These are phyloP conservation scores for Drosophila micromelanica DNA, from an alignment of 1,140 invertebrate species.

Conservation along the genomic window DNA sequence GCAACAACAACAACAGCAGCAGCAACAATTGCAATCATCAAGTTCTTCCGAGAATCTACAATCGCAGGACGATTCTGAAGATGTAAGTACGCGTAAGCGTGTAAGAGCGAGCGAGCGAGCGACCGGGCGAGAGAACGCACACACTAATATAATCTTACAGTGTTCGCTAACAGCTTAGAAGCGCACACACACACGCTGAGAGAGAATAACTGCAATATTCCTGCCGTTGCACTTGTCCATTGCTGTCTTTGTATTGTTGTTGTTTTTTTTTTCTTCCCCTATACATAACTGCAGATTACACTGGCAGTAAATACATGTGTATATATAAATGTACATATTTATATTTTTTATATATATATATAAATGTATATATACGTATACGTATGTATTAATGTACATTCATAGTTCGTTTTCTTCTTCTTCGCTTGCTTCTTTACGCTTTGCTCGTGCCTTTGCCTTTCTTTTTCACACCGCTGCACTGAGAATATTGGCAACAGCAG, in stretches of 20 bases:
- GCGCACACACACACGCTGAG: slow-evolving; percentile 4
- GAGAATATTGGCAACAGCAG: slow-evolving; percentile 49
- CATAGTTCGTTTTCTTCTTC: slow-evolving; percentile 49
- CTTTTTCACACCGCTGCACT: slow-evolving; percentile 52
- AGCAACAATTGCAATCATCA: slow-evolving; percentile 81
- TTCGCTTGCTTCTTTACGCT: slow-evolving; percentile 54
- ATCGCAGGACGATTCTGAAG: slow-evolving; percentile 83
- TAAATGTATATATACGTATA: slow-evolving; percentile 4
- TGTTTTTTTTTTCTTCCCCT: slow-evolving; percentile 9
- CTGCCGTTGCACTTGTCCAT: slow-evolving; percentile 36
- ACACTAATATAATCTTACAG: slow-evolving; percentile 26
- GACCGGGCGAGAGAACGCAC: neutral
- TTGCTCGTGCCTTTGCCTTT: slow-evolving; percentile 48
- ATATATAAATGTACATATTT: neutral
- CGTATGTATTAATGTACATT: slow-evolving; percentile 16
- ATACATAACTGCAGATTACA: slow-evolving; percentile 33
- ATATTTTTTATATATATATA: neutral
- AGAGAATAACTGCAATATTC: slow-evolving; percentile 24
- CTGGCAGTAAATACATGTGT: slow-evolving; percentile 16
- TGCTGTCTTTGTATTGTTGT: slow-evolving; percentile 27
- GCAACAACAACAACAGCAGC: slow-evolving; percentile 55
- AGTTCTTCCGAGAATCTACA: slow-evolving; percentile 83
- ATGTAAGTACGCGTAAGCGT: slow-evolving; percentile 59
- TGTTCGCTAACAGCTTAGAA: slow-evolving; percentile 31
- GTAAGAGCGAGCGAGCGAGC: slow-evolving; percentile 11